A percentile compares a stretch with the other conserved stretches of the same genome.
Evolutionary conservation across 2,797 vertebrate species (phyloP).

Genomic region (Enteromius mattozi): DNA sequence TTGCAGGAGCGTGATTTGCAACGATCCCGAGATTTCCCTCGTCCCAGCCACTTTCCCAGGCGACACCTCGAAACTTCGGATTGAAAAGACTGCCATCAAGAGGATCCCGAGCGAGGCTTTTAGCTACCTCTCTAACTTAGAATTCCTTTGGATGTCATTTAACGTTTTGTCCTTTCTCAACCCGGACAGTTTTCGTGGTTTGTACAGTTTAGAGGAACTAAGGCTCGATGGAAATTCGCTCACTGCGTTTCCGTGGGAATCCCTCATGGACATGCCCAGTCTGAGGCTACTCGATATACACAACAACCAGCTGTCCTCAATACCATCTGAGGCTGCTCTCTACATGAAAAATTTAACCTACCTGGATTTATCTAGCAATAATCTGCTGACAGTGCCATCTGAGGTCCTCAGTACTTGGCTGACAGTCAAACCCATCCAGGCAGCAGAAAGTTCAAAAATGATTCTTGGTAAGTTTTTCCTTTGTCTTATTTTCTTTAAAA

Average conservation of each 20-base stretch:
- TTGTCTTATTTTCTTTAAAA: not conserved
- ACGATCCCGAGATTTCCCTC: slow-evolving; percentile 90
- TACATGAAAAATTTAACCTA: slow-evolving; percentile 91
- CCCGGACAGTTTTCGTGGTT: slow-evolving; percentile 84
- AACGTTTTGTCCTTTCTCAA: slow-evolving; percentile 86
- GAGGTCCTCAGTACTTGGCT: slow-evolving; percentile 88
- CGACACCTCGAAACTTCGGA: slow-evolving; percentile 89
- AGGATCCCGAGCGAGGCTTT: slow-evolving; percentile 89
- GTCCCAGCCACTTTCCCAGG: slow-evolving; percentile 88
- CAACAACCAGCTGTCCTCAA: slow-evolving; percentile 87
- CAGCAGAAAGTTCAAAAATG: slow-evolving; percentile 85
- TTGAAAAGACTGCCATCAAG: slow-evolving; percentile 92
- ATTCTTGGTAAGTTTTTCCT: slow-evolving; percentile 85
- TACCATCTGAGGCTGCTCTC: slow-evolving; percentile 85
- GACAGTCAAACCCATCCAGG: slow-evolving; percentile 78
- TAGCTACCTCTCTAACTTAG: slow-evolving; percentile 84
- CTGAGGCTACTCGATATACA: slow-evolving; percentile 93
- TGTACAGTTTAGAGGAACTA: slow-evolving; percentile 88
- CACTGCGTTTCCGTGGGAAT: slow-evolving; percentile 90
- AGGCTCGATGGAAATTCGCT: slow-evolving; percentile 90
- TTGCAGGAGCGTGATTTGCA: slow-evolving; percentile 91
- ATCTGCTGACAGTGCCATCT: slow-evolving; percentile 87
- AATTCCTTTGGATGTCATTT: slow-evolving; percentile 97
- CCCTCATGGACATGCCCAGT: slow-evolving; percentile 86
- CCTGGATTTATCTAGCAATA: slow-evolving; percentile 94